These are phyloP conservation scores for Tenthredo mesomela DNA, from an alignment of 2,888 invertebrate genomes.

Conservation along the genomic window DNA sequence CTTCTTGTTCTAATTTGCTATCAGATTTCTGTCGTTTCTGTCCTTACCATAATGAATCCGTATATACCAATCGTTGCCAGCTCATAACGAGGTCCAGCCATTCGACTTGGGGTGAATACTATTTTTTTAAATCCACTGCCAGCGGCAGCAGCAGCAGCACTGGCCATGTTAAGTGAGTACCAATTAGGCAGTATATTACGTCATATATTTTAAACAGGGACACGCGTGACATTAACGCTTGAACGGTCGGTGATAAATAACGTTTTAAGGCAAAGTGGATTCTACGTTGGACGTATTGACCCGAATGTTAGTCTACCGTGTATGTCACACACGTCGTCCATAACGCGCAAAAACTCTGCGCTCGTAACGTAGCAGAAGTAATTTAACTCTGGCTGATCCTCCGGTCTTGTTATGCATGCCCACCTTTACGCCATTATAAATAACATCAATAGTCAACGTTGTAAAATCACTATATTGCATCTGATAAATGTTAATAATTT, in stretches of 20 bases:
- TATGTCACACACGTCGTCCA: constrained; percentile 27
- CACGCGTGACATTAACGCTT: constrained; percentile 46
- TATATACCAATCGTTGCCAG: background rate
- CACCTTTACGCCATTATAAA: background rate
- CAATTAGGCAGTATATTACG: constrained; percentile 48
- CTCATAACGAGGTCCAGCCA: constrained; percentile 1
- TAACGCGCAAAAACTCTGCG: constrained; percentile 4
- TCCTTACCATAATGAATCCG: background rate
- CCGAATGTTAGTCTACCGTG: constrained; percentile 35
- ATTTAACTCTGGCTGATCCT: constrained; percentile 5
- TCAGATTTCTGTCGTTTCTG: background rate
- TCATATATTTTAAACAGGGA: constrained; percentile 44
- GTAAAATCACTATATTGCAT: background rate
- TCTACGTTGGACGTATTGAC: constrained; percentile 31
- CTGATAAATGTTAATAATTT: background rate
- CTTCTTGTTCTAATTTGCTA: constrained; percentile 22
- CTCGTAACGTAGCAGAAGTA: constrained; percentile 24
- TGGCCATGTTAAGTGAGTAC: constrained; percentile 27
- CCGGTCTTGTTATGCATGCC: constrained; percentile 14
- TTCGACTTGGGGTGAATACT: background rate
- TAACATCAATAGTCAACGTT: constrained; percentile 5
- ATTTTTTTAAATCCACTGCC: background rate
- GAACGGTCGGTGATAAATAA: constrained; percentile 46
- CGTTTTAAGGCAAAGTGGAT: constrained; percentile 13
- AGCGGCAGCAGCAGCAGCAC: constrained; percentile 27